Evolutionary conservation across 2,797 vertebrate species (phyloP).

Genomic region (Florisuga fusca): DNA sequence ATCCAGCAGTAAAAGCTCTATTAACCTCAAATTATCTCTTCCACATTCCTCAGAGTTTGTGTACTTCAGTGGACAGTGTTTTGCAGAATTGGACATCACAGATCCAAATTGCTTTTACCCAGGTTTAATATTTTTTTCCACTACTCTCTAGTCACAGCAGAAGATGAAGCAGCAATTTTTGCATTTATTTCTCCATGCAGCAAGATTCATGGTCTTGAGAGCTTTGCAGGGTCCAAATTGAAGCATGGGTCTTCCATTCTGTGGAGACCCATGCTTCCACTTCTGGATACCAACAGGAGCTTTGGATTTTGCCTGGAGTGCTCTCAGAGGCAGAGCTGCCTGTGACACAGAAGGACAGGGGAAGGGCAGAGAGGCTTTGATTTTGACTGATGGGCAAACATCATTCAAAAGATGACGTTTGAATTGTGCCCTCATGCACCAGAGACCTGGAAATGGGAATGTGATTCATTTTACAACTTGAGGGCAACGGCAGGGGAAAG

Average conservation of each 20-base stretch:
- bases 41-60: conserved; percentile 5
- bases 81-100: neutral
- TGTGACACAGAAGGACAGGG: neutral
- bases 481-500: neutral
- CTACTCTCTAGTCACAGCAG: neutral
- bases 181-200: neutral
- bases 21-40: conserved; percentile 48
- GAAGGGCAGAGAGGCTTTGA: neutral
- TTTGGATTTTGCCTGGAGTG: neutral
- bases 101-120: neutral
- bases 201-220: neutral
- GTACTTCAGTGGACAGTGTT: neutral
- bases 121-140: neutral
- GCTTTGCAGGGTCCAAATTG: neutral
- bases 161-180: neutral
- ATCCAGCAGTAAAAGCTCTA: conserved; percentile 41
- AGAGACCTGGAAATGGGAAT: neutral
- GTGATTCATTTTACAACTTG: neutral
- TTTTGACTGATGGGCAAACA: conserved; percentile 31
- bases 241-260: neutral
- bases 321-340: neutral
- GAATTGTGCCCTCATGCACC: neutral
- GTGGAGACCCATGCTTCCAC: neutral
- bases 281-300: neutral
- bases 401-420: conserved; percentile 10